A percentile compares a stretch with the other conserved stretches of the same genome.
These are phyloP conservation scores for Cryptosula pallasiana DNA, from an alignment of 2,888 invertebrate genomes.

Conservation along the genomic window DNA sequence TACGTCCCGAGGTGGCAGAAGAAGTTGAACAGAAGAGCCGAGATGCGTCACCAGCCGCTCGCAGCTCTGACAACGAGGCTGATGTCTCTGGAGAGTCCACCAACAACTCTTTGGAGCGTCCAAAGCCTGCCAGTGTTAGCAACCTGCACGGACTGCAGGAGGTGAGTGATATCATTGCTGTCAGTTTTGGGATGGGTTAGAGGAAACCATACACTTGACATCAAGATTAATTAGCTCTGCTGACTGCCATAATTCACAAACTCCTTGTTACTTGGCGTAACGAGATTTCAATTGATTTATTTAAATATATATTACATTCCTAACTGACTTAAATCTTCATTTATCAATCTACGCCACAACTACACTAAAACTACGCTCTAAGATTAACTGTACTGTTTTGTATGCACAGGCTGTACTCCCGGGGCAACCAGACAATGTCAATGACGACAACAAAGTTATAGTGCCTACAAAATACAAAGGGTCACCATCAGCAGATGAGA, in stretches of 20 bases:
- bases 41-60: constrained; percentile 12
- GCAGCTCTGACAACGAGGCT: constrained; percentile 21
- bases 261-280: too few species aligned
- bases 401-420: background rate
- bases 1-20: constrained; percentile 29
- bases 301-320: too few species aligned
- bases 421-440: background rate
- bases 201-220: too few species aligned
- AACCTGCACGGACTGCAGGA: constrained; percentile 6
- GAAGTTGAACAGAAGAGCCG: constrained; percentile 30
- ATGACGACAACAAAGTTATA: constrained; percentile 4
- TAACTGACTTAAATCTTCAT: too few species aligned
- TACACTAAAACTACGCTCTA: too few species aligned
- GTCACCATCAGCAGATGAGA: background rate
- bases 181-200: too few species aligned
- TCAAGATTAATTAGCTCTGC: too few species aligned
- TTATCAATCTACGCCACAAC: too few species aligned
- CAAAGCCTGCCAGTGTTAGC: background rate
- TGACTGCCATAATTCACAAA: too few species aligned
- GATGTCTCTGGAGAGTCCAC: constrained; percentile 16
- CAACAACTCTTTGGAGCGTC: constrained; percentile 19
- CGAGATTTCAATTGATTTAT: too few species aligned
- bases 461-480: constrained; percentile 15
- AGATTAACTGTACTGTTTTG: background rate
- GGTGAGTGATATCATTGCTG: background rate